A percentile compares a stretch with the other conserved stretches of the same genome.
phyloP scores from a whole-genome alignment of 2,888 invertebrate genomes.

The Archips xylosteana region DNA sequence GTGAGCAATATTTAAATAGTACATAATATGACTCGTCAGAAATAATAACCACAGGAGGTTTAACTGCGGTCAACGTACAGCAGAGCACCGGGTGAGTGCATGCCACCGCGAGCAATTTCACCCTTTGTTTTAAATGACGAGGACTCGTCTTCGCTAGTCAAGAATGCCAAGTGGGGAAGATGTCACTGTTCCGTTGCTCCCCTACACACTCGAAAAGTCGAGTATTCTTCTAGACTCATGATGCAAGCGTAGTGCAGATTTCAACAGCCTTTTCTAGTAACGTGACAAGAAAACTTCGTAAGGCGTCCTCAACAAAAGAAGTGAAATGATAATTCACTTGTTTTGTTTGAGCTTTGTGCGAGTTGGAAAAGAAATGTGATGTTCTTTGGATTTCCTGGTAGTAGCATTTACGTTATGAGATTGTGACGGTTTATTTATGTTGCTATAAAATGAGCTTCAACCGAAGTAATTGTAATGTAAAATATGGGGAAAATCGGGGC shows the following conservation, averaged over 20 bases:
- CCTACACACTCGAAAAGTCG: slow-evolving; percentile 67
- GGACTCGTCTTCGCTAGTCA: slow-evolving; percentile 66
- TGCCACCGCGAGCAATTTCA: slow-evolving; percentile 71
- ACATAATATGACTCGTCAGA: not conserved
- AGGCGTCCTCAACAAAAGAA: slow-evolving; percentile 32
- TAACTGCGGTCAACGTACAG: slow-evolving; percentile 74
- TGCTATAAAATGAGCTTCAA: not conserved
- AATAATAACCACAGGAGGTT: slow-evolving; percentile 48
- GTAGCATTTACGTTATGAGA: not conserved
- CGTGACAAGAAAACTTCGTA: slow-evolving; percentile 46
- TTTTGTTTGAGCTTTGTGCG: slow-evolving; percentile 34
- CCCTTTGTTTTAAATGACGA: slow-evolving; percentile 80
- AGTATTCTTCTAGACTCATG: slow-evolving; percentile 67
- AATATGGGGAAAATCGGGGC: not conserved
- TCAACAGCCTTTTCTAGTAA: slow-evolving; percentile 75
- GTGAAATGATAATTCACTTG: slow-evolving; percentile 40
- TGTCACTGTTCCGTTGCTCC: slow-evolving; percentile 72
- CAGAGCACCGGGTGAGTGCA: slow-evolving; percentile 62
- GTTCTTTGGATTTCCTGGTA: slow-evolving; percentile 16
- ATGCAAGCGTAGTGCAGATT: slow-evolving; percentile 69
- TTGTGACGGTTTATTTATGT: not conserved
- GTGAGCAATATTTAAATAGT: not conserved
- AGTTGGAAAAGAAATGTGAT: slow-evolving; percentile 20
- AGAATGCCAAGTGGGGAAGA: slow-evolving; percentile 72
- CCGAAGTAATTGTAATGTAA: not conserved